Evolutionary conservation across 2,797 vertebrate genomes (phyloP).

Genomic region (Danio albolineatus): DNA sequence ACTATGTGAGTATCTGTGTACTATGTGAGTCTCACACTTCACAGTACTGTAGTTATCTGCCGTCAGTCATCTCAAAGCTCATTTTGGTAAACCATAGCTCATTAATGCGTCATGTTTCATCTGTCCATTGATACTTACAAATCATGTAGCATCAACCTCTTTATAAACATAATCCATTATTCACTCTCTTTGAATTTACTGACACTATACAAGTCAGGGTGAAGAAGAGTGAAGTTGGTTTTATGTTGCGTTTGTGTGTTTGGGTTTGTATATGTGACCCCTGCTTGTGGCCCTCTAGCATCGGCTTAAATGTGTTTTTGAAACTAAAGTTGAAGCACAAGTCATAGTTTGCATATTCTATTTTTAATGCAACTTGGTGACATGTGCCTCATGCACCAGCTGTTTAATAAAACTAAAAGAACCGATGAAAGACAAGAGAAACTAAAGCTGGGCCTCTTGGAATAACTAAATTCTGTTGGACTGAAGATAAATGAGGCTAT

Average conservation of each 20-base stretch:
- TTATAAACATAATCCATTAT: conserved; percentile 25
- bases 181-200: background rate
- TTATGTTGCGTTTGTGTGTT: conserved; percentile 34
- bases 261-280: conserved; percentile 22
- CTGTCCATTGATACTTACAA: conserved; percentile 10
- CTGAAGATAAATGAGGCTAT: background rate
- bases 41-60: background rate
- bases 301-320: conserved; percentile 2
- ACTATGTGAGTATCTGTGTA: too few species aligned
- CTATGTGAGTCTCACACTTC: background rate
- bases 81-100: background rate
- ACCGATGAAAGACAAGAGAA: background rate
- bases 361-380: background rate
- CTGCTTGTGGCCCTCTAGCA: background rate
- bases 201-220: background rate
- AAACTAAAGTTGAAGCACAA: background rate
- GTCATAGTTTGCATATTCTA: background rate
- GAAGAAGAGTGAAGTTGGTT: conserved; percentile 1
- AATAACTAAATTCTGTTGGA: background rate
- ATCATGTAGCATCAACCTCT: conserved; percentile 9
- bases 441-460: background rate
- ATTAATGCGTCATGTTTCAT: background rate
- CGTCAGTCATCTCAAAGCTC: background rate
- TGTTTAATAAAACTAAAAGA: background rate
- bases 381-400: background rate